Conservation (phyloP, 2,888 invertebrate genomes). For the Apomyelois bistriatella region DNA sequence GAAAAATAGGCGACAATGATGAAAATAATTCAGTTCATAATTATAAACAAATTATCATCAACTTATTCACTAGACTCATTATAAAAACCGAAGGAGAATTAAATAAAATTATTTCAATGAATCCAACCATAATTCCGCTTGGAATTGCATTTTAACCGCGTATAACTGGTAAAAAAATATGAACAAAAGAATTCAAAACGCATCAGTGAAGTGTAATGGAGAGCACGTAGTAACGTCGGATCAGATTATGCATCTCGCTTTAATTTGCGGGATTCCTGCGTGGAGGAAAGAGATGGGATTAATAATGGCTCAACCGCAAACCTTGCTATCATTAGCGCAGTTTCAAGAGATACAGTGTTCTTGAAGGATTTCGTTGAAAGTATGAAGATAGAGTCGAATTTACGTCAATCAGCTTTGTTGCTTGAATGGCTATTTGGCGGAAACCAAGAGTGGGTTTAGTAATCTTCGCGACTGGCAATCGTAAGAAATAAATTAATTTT, state of each 20-base stretch:
- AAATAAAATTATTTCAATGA: conserved; percentile 27
- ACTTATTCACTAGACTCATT: conserved; percentile 11
- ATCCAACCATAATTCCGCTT: conserved; percentile 24
- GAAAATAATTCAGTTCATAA: not conserved
- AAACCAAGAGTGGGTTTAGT: conserved; percentile 45
- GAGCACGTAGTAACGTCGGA: conserved; percentile 68
- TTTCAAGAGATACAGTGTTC: conserved; percentile 49
- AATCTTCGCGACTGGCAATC: conserved; percentile 60
- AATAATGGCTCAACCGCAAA: conserved; percentile 73
- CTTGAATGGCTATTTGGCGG: conserved; percentile 39
- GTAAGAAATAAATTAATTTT: conserved; percentile 71
- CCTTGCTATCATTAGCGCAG: conserved; percentile 66
- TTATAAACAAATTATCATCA: not conserved
- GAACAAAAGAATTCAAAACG: conserved; percentile 67
- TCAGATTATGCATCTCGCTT: conserved; percentile 63
- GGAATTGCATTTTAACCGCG: conserved; percentile 52
- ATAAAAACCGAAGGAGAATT: conserved; percentile 20
- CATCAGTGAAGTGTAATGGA: conserved; percentile 70
- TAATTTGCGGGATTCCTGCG: conserved; percentile 45
- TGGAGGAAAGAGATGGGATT: conserved; percentile 64
- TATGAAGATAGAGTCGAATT: conserved; percentile 17
- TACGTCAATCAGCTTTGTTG: conserved; percentile 19
- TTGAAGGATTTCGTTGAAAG: conserved; percentile 19
- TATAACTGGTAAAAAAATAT: conserved; percentile 55
- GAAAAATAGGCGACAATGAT: not conserved